Base-by-base conservation (phyloP, 2,888 invertebrate species). In the Amphiduros pacificus region DNA sequence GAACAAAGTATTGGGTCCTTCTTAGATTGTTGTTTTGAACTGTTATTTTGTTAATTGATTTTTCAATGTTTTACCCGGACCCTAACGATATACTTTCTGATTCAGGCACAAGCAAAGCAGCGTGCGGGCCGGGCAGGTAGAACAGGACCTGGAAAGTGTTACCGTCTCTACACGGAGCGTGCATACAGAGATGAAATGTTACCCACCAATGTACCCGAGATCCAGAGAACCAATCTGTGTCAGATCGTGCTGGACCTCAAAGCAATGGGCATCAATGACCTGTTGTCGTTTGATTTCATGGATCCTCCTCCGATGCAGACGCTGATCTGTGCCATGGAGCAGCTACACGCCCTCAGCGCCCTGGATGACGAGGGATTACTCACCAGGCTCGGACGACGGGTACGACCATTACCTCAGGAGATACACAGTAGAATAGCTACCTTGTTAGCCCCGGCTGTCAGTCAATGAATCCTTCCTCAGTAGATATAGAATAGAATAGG, bases 251-350 rank as follows among this genome's bases (percentile, higher is more conserved):
- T 99, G 17, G 96, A 97, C 74, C 84, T 99, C 36, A 99, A 55
- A 28, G 97, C 98, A 0, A 98, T 99, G 98, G 99, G 99, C 28
- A 99, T 99, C 74, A 98, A 99, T 81, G 98, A 99, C 85, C 85
- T 99, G 58, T 84, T 99, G 26, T 93, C 95, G 80, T 99, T 99
- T 82, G 98, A 99, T 85, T 99, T 99, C 85, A 99, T 99, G 99
- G 99, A 99, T 83, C 94, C 98, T 0, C 99, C 99, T 27, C 97
- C 99, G 0, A 94, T 95, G 24, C 96, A 98, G 85, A 94, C 96
- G 0, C 87, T 99, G 70, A 94, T 99, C 64, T 95, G 96, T 90
- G 99, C 99, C 20, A 85, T 99, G 71, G 97, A 98, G 77, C 94
- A 96, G 73, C 85, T 99, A 67, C 97, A 99, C 83, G 97, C 96